These are phyloP conservation scores for Chelmon rostratus DNA, from an alignment of 2,797 vertebrate genomes.

Conservation along the genomic window DNA sequence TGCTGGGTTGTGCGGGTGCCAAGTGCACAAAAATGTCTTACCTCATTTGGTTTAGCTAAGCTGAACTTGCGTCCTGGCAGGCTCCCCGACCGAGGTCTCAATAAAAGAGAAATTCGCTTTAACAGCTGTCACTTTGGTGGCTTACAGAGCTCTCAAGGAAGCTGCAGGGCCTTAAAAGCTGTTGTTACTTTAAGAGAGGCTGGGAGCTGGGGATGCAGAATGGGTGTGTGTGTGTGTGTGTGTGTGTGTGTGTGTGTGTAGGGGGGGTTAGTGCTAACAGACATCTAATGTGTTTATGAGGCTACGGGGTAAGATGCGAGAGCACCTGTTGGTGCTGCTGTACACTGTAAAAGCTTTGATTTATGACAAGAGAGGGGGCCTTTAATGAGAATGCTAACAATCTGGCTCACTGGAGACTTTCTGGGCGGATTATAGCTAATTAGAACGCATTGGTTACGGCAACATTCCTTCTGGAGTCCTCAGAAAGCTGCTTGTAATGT, in stretches of 20 bases:
- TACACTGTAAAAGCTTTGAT: conserved; percentile 81
- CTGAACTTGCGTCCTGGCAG: conserved; percentile 77
- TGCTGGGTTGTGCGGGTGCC: conserved; percentile 69
- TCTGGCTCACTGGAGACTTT: conserved; percentile 83
- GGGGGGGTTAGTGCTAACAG: conserved; percentile 55
- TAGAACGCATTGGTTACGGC: conserved; percentile 85
- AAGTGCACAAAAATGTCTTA: conserved; percentile 73
- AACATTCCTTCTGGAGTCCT: conserved; percentile 81
- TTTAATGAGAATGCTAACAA: conserved; percentile 86
- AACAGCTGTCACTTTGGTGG: conserved; percentile 83
- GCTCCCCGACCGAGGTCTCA: conserved; percentile 71
- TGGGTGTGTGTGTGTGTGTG: conserved; percentile 13
- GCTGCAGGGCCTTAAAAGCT: conserved; percentile 73
- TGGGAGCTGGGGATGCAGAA: conserved; percentile 59
- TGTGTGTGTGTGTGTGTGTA: not conserved
- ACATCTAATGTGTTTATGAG: conserved; percentile 81
- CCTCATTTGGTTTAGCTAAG: conserved; percentile 77
- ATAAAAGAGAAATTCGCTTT: conserved; percentile 81
- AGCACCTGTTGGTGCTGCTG: conserved; percentile 78
- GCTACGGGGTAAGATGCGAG: conserved; percentile 68
- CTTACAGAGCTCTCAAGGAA: conserved; percentile 78
- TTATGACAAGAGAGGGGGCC: conserved; percentile 82
- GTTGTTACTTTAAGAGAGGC: conserved; percentile 74
- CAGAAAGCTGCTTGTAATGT: conserved; percentile 76
- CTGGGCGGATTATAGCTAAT: conserved; percentile 85